A percentile compares a stretch with the other conserved stretches of the same genome.
Evolutionary conservation across 2,797 vertebrate species (phyloP).

Genomic region (Cephalopachus bancanus): DNA sequence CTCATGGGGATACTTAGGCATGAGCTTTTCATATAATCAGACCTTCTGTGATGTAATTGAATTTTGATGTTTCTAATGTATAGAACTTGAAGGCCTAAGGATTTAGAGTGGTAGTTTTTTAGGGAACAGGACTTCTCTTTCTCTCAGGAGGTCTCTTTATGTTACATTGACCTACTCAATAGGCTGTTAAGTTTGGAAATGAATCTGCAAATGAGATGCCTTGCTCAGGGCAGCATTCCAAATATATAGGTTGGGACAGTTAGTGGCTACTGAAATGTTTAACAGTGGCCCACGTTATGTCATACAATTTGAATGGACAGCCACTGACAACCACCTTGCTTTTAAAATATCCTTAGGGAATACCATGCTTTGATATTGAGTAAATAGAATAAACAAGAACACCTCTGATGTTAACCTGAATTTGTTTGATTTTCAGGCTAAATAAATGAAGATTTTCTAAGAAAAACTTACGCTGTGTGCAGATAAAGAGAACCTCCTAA

Average conservation of each 20-base stretch:
- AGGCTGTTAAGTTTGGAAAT: conserved; percentile 23
- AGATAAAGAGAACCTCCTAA: not conserved
- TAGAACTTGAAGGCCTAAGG: not conserved
- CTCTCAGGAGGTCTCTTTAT: not conserved
- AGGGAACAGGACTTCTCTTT: not conserved
- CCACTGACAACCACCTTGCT: not conserved
- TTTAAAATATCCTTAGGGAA: conserved; percentile 46
- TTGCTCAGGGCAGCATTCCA: not conserved
- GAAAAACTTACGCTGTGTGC: conserved; percentile 2
- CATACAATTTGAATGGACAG: not conserved
- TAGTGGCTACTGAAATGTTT: not conserved
- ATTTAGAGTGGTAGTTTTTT: not conserved
- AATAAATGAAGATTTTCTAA: conserved; percentile 48
- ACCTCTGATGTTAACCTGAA: conserved; percentile 28
- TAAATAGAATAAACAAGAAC: conserved; percentile 62
- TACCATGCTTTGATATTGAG: conserved; percentile 32
- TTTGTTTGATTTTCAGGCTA: conserved; percentile 66
- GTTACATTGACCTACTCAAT: not conserved
- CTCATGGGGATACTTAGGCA: not conserved
- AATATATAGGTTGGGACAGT: not conserved
- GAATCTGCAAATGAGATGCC: not conserved
- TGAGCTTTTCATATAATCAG: not conserved
- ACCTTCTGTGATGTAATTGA: not conserved
- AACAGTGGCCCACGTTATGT: not conserved
- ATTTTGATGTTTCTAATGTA: not conserved